Evolutionary conservation across 1,140 invertebrate genomes (phyloP), one percentile per base, ranked within the genome.

Genomic region (Frieseomelitta varia): DNA sequence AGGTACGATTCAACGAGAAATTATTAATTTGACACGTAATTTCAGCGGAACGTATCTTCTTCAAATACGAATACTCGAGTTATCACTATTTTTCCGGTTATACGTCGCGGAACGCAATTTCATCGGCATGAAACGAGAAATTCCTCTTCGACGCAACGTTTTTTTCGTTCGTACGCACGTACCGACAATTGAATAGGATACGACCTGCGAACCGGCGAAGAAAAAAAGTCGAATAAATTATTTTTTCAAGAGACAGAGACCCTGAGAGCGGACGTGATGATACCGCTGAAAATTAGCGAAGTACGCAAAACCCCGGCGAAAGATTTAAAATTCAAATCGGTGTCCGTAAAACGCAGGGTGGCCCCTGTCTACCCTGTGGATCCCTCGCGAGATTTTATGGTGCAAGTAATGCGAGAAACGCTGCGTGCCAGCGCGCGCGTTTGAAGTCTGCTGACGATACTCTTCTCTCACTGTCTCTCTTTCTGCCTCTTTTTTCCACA

Each of bases 281-380:
- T 72, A 51, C 79, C 39, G 84, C 56, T 75, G 81, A 81, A 89
- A 90, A 91, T 91, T 91, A 91, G 85, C 88, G 80, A 78, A 84
- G 85, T 90, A 79, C 82, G 84, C 53, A 51, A 78, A 69, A 90
- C 55, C 77, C 82, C 47, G 68, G 71, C 75, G 78, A 24, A 85
- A 80, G 72, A 91, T 91, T 90, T 91, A 85, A 90, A 91, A 90
- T 91, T 91, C 89, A 91, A 90, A 91, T 91, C 71, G 65, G 71
- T 67, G 56, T 76, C 56, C 68, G 86, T 88, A 87, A 87, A 89
- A 89, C 80, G 74, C 39, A 77, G 67, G 69, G 34, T 63, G 19
- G 75, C 21, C 74, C 74, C 47, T 56, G 73, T 75, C 63, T 63
- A 69, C 79, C 73, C 75, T 61, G 80, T 87, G 68, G 65, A 53